These are phyloP conservation scores for Mormyrops attenuatus DNA, from an alignment of 2,797 vertebrate genomes.

Conservation along the genomic window DNA sequence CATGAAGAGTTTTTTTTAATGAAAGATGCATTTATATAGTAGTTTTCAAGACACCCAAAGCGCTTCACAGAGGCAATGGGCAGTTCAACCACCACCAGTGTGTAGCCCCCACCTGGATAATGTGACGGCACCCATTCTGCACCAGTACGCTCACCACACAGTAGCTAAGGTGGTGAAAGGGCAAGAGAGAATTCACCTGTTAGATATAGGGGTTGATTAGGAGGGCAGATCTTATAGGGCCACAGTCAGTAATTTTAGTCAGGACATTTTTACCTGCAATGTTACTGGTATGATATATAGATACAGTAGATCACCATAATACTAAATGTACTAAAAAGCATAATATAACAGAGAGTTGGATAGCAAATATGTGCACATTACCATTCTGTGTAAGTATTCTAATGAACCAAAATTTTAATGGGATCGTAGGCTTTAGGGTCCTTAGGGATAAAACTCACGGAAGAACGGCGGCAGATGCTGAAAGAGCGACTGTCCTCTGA, in stretches of 20 bases:
- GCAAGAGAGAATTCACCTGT: not conserved
- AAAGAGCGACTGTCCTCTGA: conserved; percentile 68
- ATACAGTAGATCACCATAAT: not conserved
- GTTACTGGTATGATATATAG: not conserved
- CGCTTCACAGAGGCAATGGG: not conserved
- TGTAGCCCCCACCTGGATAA: not conserved
- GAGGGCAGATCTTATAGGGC: not conserved
- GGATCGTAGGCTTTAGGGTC: conserved; percentile 64
- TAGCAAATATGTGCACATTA: not conserved
- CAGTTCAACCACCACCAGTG: not conserved
- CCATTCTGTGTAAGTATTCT: not conserved
- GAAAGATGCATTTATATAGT: not conserved
- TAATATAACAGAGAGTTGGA: not conserved
- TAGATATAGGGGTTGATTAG: not conserved
- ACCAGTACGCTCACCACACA: not conserved
- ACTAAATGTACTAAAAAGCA: not conserved
- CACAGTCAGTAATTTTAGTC: not conserved
- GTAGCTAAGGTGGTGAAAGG: not conserved
- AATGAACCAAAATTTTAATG: not conserved
- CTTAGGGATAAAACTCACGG: conserved; percentile 71
- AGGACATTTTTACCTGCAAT: not conserved
- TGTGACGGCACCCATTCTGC: not conserved
- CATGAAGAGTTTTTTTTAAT: not conserved
- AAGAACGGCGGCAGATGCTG: conserved; percentile 69
- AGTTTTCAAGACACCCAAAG: not conserved